Evolutionary conservation across 1,140 invertebrate genomes (phyloP), one percentile per base, ranked within the genome.

Genomic region (Chionoecetes opilio): DNA sequence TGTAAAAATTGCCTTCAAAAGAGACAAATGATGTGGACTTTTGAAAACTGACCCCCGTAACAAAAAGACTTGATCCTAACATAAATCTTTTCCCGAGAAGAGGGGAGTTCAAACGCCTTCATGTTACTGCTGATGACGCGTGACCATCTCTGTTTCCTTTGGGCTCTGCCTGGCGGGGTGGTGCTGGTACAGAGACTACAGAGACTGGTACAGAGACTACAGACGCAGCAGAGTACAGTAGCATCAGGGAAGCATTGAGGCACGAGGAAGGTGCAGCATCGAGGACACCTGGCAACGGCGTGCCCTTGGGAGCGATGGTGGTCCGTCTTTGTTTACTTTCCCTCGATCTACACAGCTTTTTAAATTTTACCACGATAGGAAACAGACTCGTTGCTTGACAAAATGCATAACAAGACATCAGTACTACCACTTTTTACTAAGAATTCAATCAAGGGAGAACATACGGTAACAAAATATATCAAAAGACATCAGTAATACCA

Each of bases 1-100:
- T 95, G 75, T 37, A 95, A 95, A 95, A 95, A 95, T 95, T 75
- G 94, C 89, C 89, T 95, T 86, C 94, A 92, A 92, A 95, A 92
- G 94, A 95, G 89, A 95, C 89, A 95, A 95, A 95, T 95, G 94
- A 95, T 82, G 53, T 37, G 94, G 82, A 91, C 94, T 95, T 92
- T 95, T 92, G 82, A 41, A 95, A 95, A 95, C 92, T 84, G 94
- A 95, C 94, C 41, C 41, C 90, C 38, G 89, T 29, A 85, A 86
- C 38, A 82, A 94, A 95, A 92, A 91, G 90, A 90, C 29, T 46
- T 90, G 82, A 92, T 92, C 94, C 94, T n/a, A 35, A 90, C 94
- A 82, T 95, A 95, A 92, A 95, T 95, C 94, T 95, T 90, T 26
- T 31, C 38, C 37, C n/a, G n/a, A n/a, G n/a, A 46, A 14, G 53